These are phyloP conservation scores for Indicator indicator DNA, from an alignment of 2,113 vertebrate species.

Conservation along the genomic window DNA sequence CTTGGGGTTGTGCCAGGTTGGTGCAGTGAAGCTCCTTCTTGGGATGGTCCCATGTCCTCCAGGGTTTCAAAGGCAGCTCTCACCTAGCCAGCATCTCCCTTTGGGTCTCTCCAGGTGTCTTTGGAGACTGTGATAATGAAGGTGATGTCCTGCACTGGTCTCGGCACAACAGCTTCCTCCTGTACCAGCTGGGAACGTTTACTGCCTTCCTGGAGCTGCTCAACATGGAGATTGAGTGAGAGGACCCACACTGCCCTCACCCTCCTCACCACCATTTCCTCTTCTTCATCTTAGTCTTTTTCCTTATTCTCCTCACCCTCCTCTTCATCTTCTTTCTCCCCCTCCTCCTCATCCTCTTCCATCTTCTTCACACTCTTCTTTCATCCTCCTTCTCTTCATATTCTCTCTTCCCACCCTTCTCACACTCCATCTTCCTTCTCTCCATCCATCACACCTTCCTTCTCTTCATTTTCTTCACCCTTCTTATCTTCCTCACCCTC, in stretches of 20 bases:
- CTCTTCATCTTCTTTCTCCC: background rate
- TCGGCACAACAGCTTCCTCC: slow-evolving; percentile 92
- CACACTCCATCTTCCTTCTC: background rate
- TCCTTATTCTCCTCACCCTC: background rate
- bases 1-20: background rate
- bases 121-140: slow-evolving; percentile 90
- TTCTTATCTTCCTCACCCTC: background rate
- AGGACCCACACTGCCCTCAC: background rate
- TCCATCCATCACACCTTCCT: too few species aligned
- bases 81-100: background rate
- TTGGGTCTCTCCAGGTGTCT: slow-evolving; percentile 77
- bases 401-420: too few species aligned
- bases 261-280: background rate
- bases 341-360: background rate
- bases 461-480: background rate
- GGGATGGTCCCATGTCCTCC: background rate
- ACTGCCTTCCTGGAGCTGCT: slow-evolving; percentile 93
- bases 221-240: slow-evolving; percentile 97
- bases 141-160: slow-evolving; percentile 90
- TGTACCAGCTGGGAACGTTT: slow-evolving; percentile 95
- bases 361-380: background rate
- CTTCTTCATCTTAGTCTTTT: background rate
- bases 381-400: background rate
- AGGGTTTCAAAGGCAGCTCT: background rate
- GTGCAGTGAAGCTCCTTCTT: background rate